Base-by-base conservation (phyloP, 1,140 invertebrate species). In the Drosophila setifemur region DNA sequence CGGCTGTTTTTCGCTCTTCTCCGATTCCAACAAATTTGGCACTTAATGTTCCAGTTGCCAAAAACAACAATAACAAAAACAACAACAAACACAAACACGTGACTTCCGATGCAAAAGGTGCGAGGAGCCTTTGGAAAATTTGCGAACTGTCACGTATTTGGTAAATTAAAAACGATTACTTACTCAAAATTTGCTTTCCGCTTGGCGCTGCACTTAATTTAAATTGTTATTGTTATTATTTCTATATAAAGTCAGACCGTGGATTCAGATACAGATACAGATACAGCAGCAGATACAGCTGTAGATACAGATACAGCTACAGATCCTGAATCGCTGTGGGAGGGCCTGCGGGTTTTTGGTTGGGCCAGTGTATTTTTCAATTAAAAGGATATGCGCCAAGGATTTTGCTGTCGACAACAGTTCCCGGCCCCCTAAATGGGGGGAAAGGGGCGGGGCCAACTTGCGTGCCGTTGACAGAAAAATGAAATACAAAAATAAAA, bases 161-260 rank as follows among this genome's bases (percentile, higher is more conserved):
- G 74, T 85, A 81, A 86, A 85, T 85, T 85, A 85, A 85, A 85
- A 85, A 64, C 81, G 81, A 85, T 86, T 81, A 85, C 75, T 75
- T 75, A 79, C 74, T 75, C 55, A 73, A 55, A 21, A 43, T 74
- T 74, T 74, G 67, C 53, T 60, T 61, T 52, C 48, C 52, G 47
- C 68, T 60, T 58, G 71, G 66, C 66, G 60, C 61, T 85, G 43
- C 79, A 79, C 79, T 81, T 86, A 72, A 85, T 86, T 85, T 79
- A 75, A 85, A 81, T 79, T 78, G 79, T 85, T 85, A 85, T 85
- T 83, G 74, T 83, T 83, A 86, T 83, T 85, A 75, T 85, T 72
- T 75, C 81, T 71, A 60, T 86, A 75, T 64, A 85, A 85, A 83
- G 79, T 74, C 78, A 66, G 47, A 74, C 58, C 23, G 31, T 31